Conservation (phyloP, 2,797 vertebrate species). For the Parauchenoglanis punctatus region DNA sequence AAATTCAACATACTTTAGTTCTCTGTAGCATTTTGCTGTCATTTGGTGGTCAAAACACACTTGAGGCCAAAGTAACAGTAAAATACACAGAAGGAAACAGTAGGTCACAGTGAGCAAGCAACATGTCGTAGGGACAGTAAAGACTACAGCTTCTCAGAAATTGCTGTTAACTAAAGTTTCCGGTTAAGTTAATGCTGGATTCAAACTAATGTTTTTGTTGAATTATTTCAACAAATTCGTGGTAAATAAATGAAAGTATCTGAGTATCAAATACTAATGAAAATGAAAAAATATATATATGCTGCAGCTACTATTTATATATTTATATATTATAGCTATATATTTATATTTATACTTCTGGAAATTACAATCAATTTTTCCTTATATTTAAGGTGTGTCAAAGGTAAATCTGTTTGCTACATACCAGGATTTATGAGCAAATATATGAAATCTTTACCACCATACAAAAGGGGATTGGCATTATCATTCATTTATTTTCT, state of each 20-base stretch:
- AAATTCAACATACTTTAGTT: not conserved
- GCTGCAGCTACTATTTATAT: too few species aligned
- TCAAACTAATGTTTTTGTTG: not conserved
- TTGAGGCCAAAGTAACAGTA: not conserved
- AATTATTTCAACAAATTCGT: not conserved
- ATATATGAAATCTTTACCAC: not conserved
- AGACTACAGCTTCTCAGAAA: not conserved
- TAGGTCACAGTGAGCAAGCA: not conserved
- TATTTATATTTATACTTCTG: too few species aligned
- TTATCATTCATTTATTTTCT: not conserved
- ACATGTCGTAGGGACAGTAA: not conserved
- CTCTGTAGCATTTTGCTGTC: not conserved
- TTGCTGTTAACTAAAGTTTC: not conserved
- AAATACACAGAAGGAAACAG: not conserved
- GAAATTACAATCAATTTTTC: not conserved
- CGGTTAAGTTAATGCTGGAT: not conserved
- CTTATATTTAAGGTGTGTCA: not conserved
- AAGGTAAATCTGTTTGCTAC: not conserved
- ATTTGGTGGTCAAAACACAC: not conserved
- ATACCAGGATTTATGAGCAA: not conserved
- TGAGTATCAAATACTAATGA: not conserved
- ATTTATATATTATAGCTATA: too few species aligned
- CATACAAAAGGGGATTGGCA: not conserved
- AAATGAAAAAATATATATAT: too few species aligned
- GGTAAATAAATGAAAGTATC: not conserved